Evolutionary conservation across 1,140 invertebrate genomes (phyloP), one percentile per base, ranked within the genome.

Genomic region (Drosophila nebulosa): DNA sequence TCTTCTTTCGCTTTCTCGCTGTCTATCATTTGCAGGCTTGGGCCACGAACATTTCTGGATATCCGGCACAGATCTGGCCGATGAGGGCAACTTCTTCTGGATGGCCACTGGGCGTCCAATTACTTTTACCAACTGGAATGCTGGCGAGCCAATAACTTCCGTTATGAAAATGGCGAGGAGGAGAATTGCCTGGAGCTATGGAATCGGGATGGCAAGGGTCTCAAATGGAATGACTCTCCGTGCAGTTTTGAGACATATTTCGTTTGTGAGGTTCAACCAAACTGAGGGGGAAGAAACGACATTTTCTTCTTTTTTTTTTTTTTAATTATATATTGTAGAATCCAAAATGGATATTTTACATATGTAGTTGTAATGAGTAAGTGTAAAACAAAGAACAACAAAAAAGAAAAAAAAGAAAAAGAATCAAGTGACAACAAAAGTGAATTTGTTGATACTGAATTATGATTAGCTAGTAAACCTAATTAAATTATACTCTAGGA

Each of bases 21-120:
- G 10, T 12, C 2, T 52, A n/a, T 27, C 55, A 58, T 64, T 69
- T 77, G 58, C 80, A 96, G 96, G 97, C 42, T 94, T 97, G 52
- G 96, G 96, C 6, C 94, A 96, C 78, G 97, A 98, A 83, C 97
- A 98, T 88, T 98, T 98, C 93, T 98, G 97, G 97, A 97, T 96
- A 22, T 96, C 96, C 14, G 97, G 97, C 52, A 97, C 97, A 2
- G 97, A 98, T 91, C 94, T 97, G 88, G 97, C 96, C 6, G 96
- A 97, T 79, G 96, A 98, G 89, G 96, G 96, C 4, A 95, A 94
- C 59, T 97, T 97, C 93, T 97, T 97, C 93, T 97, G 97, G 97
- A 97, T 97, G 96, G 95, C 96, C 5, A 97, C 95, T 65, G 97
- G 97, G 9, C 93, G 96, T 63, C 96, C 97, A 4, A 94, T 97